These are phyloP conservation scores for Numida meleagris DNA, from an alignment of 2,113 vertebrate genomes.

Conservation along the genomic window DNA sequence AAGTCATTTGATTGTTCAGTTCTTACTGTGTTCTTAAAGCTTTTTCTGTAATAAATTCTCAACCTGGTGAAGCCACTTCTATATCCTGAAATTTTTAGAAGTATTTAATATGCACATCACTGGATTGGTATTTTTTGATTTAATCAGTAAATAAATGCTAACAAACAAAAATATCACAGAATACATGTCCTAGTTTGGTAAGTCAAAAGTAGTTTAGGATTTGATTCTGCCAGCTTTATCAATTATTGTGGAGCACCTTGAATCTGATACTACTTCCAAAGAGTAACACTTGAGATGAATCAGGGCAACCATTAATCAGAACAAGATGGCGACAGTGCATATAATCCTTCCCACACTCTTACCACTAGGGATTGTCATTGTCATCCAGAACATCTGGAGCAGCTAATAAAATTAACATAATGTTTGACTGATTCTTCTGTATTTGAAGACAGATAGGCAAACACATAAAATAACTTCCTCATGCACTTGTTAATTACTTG, in stretches of 20 bases:
- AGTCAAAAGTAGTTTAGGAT: background rate
- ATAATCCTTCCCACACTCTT: background rate
- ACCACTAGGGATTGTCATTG: background rate
- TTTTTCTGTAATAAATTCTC: background rate
- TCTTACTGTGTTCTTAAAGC: background rate
- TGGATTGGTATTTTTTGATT: background rate
- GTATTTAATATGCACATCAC: background rate
- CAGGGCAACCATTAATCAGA: background rate
- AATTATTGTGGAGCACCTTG: background rate
- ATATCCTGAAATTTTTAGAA: slow-evolving; percentile 2
- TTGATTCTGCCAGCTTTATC: background rate
- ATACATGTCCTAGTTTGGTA: background rate
- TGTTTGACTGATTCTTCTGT: background rate
- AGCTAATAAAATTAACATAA: background rate
- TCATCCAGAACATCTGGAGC: background rate
- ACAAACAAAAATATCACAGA: background rate
- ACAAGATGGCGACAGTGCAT: background rate
- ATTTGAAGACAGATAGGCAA: background rate
- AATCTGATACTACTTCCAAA: background rate
- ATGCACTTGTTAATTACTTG: background rate
- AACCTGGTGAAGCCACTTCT: background rate
- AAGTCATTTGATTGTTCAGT: background rate
- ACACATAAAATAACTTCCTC: background rate
- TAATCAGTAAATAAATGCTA: background rate
- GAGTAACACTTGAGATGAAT: background rate